phyloP scores from a whole-genome alignment of 1,140 invertebrate species.

The Steinernema feltiae region DNA sequence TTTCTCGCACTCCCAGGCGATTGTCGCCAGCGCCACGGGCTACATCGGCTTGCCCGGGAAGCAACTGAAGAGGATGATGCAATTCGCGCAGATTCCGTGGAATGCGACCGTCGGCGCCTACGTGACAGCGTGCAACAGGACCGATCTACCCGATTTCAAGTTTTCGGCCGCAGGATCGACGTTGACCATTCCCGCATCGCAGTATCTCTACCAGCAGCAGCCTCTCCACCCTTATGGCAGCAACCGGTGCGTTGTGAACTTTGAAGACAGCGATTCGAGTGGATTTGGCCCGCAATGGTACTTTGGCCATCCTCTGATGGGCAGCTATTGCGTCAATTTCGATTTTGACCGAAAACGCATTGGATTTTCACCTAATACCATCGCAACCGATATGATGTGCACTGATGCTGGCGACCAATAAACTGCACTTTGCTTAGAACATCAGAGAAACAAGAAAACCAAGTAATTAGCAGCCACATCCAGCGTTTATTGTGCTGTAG shows the following conservation, averaged over 20 bases:
- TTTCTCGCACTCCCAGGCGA: not conserved
- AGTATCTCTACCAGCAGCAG: not conserved
- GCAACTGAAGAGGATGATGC: not conserved
- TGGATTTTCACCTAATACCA: not conserved
- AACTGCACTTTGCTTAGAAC: too few relatives aligned
- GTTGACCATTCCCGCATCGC: not conserved
- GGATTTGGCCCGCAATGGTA: not conserved
- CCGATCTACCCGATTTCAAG: not conserved
- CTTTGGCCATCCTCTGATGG: not conserved
- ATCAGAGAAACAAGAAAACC: too few relatives aligned
- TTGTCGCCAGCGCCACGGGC: not conserved
- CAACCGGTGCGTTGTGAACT: not conserved
- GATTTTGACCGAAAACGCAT: not conserved
- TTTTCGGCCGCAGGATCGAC: not conserved
- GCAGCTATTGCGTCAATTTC: not conserved
- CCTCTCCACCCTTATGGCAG: not conserved
- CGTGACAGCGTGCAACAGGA: not conserved
- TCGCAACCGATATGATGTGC: not conserved
- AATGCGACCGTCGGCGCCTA: slow-evolving; percentile 2
- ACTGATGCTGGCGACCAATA: too few relatives aligned
- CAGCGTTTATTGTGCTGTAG: too few relatives aligned
- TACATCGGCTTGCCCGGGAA: not conserved
- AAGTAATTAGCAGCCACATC: too few relatives aligned
- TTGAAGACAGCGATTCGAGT: not conserved
- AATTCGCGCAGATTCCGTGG: not conserved